These are phyloP conservation scores for Idaea aversata DNA, from an alignment of 2,888 invertebrate genomes.

Conservation along the genomic window DNA sequence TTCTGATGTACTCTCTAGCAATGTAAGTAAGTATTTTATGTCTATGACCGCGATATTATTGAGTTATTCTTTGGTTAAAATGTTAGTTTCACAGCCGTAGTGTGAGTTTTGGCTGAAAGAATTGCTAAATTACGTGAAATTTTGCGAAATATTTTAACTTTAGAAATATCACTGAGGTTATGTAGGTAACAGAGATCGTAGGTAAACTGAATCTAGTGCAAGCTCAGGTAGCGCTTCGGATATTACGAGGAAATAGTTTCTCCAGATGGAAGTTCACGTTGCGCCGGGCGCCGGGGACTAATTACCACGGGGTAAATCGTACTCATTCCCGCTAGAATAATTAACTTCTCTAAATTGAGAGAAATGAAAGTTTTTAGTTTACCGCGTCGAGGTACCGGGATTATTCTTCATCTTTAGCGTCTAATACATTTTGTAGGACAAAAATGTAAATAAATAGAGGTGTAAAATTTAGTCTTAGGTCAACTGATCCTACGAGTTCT, in stretches of 20 bases:
- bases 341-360: not conserved
- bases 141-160: not conserved
- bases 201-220: not conserved
- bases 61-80: not conserved
- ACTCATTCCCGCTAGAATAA: not conserved
- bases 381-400: not conserved
- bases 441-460: not conserved
- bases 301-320: not conserved
- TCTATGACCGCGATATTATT: not conserved
- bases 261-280: not conserved
- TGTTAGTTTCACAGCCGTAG: not conserved
- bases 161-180: not conserved
- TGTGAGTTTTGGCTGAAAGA: not conserved
- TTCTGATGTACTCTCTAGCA: not conserved
- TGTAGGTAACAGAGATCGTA: not conserved
- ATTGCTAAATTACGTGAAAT: not conserved
- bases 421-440: not conserved
- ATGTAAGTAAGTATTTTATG: not conserved
- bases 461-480: not conserved
- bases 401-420: not conserved
- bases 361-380: not conserved
- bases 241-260: not conserved
- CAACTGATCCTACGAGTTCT: too few relatives aligned
- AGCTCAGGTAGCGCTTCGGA: not conserved
- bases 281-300: not conserved